Evolutionary conservation across 2,113 vertebrate species (phyloP).

Genomic region (Lycaon pictus): DNA sequence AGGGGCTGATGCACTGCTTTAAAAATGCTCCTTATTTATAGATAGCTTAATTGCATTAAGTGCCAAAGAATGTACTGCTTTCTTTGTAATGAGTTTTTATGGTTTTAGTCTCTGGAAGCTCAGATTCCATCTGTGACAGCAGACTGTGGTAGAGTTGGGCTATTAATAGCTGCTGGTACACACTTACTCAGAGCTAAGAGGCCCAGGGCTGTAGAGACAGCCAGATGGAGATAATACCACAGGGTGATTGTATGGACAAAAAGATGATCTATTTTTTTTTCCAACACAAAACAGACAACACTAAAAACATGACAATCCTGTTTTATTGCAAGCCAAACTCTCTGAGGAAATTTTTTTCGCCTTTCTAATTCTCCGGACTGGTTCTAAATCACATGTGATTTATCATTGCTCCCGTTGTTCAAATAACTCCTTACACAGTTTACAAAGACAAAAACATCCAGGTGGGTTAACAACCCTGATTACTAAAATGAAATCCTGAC

Average conservation of each 20-base stretch:
- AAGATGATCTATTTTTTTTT: slow-evolving; percentile 82
- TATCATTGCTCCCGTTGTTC: slow-evolving; percentile 4
- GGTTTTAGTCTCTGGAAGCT: slow-evolving; percentile 83
- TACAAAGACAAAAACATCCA: slow-evolving; percentile 47
- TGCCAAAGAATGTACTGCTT: slow-evolving; percentile 78
- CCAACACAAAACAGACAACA: slow-evolving; percentile 69
- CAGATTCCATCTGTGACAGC: slow-evolving; percentile 87
- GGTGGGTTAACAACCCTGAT: neutral
- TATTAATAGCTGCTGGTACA: slow-evolving; percentile 89
- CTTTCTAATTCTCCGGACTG: slow-evolving; percentile 63
- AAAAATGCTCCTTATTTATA: slow-evolving; percentile 63
- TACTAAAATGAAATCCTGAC: neutral
- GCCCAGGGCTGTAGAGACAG: slow-evolving; percentile 81
- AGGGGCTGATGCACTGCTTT: neutral
- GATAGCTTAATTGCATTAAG: slow-evolving; percentile 81
- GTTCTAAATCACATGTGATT: slow-evolving; percentile 54
- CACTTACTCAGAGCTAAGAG: slow-evolving; percentile 84
- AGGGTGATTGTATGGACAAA: slow-evolving; percentile 82
- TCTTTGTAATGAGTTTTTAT: slow-evolving; percentile 82
- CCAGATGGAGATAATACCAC: slow-evolving; percentile 86
- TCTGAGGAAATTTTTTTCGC: neutral
- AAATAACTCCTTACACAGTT: neutral
- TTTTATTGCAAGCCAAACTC: slow-evolving; percentile 67
- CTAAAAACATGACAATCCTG: slow-evolving; percentile 62
- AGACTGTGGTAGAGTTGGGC: slow-evolving; percentile 85